phyloP scores from a whole-genome alignment of 2,888 invertebrate genomes.

The Euproctis similis region DNA sequence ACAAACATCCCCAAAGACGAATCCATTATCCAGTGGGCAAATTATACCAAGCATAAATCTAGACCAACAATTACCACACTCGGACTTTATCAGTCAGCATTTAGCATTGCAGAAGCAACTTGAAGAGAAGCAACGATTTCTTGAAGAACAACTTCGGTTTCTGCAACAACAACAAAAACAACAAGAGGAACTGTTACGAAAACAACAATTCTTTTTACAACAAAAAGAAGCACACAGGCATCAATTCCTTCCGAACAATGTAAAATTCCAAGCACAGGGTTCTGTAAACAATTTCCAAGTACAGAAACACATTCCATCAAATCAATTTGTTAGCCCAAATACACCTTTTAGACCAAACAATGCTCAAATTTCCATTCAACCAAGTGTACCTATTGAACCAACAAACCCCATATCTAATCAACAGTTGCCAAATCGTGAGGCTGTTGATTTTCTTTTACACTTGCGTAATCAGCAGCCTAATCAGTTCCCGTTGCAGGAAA shows the following conservation, averaged over 20 bases:
- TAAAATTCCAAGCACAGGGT: slow-evolving; percentile 44
- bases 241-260: slow-evolving; percentile 44
- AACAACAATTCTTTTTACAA: slow-evolving; percentile 77
- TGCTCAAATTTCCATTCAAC: slow-evolving; percentile 64
- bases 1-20: slow-evolving; percentile 27
- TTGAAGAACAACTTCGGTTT: slow-evolving; percentile 82
- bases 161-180: slow-evolving; percentile 81
- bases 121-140: slow-evolving; percentile 79
- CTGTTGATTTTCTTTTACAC: slow-evolving; percentile 70
- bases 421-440: slow-evolving; percentile 75
- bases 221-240: slow-evolving; percentile 62
- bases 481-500: slow-evolving; percentile 66
- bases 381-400: slow-evolving; percentile 57
- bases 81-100: slow-evolving; percentile 54
- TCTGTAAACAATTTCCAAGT: slow-evolving; percentile 47
- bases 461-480: slow-evolving; percentile 59
- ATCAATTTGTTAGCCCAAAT: slow-evolving; percentile 40
- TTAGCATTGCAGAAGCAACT: slow-evolving; percentile 62
- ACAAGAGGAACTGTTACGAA: slow-evolving; percentile 80
- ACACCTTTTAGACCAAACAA: slow-evolving; percentile 37
- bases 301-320: slow-evolving; percentile 46
- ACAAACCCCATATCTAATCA: slow-evolving; percentile 55
- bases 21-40: slow-evolving; percentile 13
- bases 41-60: slow-evolving; percentile 22
- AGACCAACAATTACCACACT: slow-evolving; percentile 32